Base-by-base conservation (phyloP, 2,113 vertebrate species). In the Halcyon malimbica region DNA sequence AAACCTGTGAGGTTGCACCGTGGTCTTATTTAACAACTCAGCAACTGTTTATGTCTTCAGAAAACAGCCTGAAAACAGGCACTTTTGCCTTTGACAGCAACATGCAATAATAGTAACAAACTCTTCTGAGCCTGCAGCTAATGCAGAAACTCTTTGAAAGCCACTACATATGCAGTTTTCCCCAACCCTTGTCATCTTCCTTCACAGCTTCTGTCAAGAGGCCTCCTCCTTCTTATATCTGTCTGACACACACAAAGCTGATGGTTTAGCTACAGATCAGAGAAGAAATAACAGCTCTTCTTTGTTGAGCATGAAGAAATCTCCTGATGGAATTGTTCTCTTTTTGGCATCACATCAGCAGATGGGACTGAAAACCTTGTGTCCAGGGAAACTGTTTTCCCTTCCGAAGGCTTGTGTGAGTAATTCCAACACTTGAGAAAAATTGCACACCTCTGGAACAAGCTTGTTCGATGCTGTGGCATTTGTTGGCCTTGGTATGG, bases 21-120 rank as follows among this genome's bases (percentile, higher is more conserved):
- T 35, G 65, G 51, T 59, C 33, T 54, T 81, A 89, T 94, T 44
- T 71, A 87, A 94, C 93, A 94, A 81, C 77, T 95, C 93, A 93
- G 81, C 74, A 94, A 87, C 89, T 69, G 69, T 82, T 89, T 64
- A 59, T 24, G 51, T 63, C 69, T 90, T 81, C 10, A 3, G 70
- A 88, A 93, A 90, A 71, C 70, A 96, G 67, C 53, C 93, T 81
- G 87, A 33, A 67, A 95, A 68, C 31, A 82, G 57, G 18, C 46
- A 2, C 56, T 51, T 23, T 21, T 92, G 53, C 42, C 76, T 89
- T 67, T 64, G 50, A 88, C 71, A 88, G 50, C 17, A 16, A 13
- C 0, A 6, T 3, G 4, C 60, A 53, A 18, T 46, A 50, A 23
- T 57, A 91, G 42, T 10, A 54, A 39, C 84, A 91, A 39, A 51